Evolutionary conservation across 2,797 vertebrate genomes (phyloP), one percentile per base, ranked within the genome.

Genomic region (Lacerta agilis): DNA sequence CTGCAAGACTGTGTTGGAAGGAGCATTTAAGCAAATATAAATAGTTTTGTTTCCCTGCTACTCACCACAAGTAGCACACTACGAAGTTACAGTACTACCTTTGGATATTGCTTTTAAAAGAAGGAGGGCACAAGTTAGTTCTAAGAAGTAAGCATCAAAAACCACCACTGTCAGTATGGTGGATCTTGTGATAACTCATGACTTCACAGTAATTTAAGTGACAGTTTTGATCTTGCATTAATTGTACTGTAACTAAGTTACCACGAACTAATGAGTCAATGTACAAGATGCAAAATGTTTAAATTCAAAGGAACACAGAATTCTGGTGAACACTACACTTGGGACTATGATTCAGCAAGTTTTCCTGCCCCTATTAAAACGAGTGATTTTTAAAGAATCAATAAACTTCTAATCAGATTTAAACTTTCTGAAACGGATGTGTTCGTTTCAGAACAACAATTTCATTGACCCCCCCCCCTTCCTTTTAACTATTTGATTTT

Each of bases 41-140:
- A 49, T 82, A 67, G 20, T 45, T 61, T 79, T 82, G 33, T 17
- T 61, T 76, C 43, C 13, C 27, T 86, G 29, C 76, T 55, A 49
- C 43, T 78, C 45, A 78, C 20, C 20, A 43, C 8, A 76, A 64
- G 23, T 18, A 81, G 41, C 77, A 75, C 41, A 33, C 8, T 38
- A 9, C 18, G 81, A 75, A 25, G 55, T 61, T 69, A 36, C 23
- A 2, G 18, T 1, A 87, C 64, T 5, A 20, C 20, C 73, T 69
- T 91, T 87, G 82, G 8, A 15, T 83, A 55, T 1, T 11, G 67
- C 75, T 91, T 91, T 7, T 17, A 87, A 92, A 13, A 92, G 86
- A 1, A 33, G 1, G 72, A 61, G 4, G 71, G 25, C 1, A 17
- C 18, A 23, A 41, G 61, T 76, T 38, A 92, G 71, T 79, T 79